Evolutionary conservation across 30 jellyfish, hydroid and myxozoan species (phyloP), one percentile per base, ranked within the genome.

Genomic region (Aurelia sp.): DNA sequence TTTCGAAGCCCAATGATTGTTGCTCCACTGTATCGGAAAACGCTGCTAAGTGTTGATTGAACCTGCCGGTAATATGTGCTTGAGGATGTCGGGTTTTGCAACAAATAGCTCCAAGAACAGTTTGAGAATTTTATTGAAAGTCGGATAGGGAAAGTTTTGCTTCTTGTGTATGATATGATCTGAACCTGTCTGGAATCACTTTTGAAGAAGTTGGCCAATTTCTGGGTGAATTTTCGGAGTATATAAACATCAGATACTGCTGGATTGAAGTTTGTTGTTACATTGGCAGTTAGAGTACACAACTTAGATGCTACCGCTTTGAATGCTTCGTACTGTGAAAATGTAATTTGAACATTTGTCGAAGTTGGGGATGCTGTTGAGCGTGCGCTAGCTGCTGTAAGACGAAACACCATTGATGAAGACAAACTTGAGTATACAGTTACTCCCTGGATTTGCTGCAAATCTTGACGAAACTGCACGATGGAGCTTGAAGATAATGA

Each of bases 101-200:
- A 44, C 66, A 69, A 17, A 13, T 73, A 20, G 19, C 61, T 50
- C 96, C 95, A 91, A 4, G 91, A 40, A 66, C 98, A 91, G 22
- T 91, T 86, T 13, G 97, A 51, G 78, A 74, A 85, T 17, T 91
- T 24, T 18, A 90, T 64, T n/a, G 90, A 59, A n/a, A 71, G 30
- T 55, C 22, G 55, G 19, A 63, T 27, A 1, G 87, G 81, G 8
- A 27, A 50, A 78, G 15, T 63, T 61, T 51, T 44, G 13, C 31
- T 30, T 38, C 89, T 30, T 30, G 63, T 27, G 82, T 69, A 90
- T 1, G 92, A 81, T 17, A 90, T n/a, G 19, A 90, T 50, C 40
- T 72, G 86, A 66, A 72, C 53, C 70, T 82, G 67, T 8, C 64
- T 61, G 12, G 64, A 4, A 44, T 51, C 53, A 67, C 60, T 75